These are phyloP conservation scores for Philypnodon macrostomus DNA, from an alignment of 2,797 vertebrate genomes.

Conservation along the genomic window DNA sequence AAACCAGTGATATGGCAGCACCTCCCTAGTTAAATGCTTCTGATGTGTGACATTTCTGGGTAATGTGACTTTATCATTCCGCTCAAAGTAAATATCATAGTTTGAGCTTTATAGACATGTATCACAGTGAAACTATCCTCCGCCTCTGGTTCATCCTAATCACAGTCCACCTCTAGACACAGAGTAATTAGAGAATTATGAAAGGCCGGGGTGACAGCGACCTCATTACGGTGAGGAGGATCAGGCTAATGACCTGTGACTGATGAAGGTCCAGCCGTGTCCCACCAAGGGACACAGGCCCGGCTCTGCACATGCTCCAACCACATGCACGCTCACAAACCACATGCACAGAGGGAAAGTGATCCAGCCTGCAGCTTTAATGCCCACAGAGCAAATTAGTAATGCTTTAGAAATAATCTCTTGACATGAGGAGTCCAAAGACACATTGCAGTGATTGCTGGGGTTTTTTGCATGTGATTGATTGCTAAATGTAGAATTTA, in stretches of 20 bases:
- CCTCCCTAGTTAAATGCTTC: too few relatives aligned
- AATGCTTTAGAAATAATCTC: constrained; percentile 36
- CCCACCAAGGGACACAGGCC: constrained; percentile 11
- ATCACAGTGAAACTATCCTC: constrained; percentile 4
- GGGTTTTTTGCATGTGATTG: too few relatives aligned
- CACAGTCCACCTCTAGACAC: constrained; percentile 45
- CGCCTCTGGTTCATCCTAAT: constrained; percentile 22
- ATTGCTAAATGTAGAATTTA: too few relatives aligned
- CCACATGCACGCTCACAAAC: constrained; percentile 15
- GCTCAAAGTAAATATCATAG: constrained; percentile 18
- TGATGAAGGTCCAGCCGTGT: constrained; percentile 56
- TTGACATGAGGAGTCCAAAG: constrained; percentile 5
- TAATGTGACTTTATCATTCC: neutral
- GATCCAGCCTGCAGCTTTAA: too few relatives aligned
- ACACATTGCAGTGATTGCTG: too few relatives aligned
- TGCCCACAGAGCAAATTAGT: constrained; percentile 27
- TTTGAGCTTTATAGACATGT: constrained; percentile 6
- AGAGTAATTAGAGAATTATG: constrained; percentile 65
- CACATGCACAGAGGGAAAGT: constrained; percentile 10
- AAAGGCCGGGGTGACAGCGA: constrained; percentile 66
- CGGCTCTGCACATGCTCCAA: constrained; percentile 7
- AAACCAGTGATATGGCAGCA: too few relatives aligned
- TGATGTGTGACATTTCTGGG: neutral
- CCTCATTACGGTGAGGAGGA: constrained; percentile 65
- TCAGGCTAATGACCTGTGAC: constrained; percentile 70